Evolutionary conservation across 2,113 vertebrate genomes (phyloP), one percentile per base, ranked within the genome.

Genomic region (Phocoena phocoena): DNA sequence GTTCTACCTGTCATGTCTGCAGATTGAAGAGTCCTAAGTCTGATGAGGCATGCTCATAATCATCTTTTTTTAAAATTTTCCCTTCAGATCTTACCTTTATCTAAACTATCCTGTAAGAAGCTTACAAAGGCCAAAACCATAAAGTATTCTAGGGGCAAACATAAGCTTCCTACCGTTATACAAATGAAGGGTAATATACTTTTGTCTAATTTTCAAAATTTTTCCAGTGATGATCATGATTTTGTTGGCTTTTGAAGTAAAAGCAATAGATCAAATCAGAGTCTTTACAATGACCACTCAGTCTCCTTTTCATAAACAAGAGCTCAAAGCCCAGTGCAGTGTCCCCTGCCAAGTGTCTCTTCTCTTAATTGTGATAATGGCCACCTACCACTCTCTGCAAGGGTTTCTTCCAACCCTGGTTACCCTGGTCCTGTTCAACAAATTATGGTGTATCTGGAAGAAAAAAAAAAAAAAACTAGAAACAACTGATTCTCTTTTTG

Each of bases 231-330:
- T 70, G 15, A 74, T 76, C 36, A 65, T 58, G 11, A 83, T 65
- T 68, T 84, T 93, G 7, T 62, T 89, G n/a, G 36, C 21, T 25
- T 90, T 67, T 23, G 26, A 90, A 83, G 68, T 71, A 71, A 70
- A 97, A 65, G n/a, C 38, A 68, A 58, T 41, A 73, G 41, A 70
- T 77, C 38, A 31, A 97, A 95, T 77, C n/a, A 89, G 62, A 91
- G 55, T 79, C 55, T 58, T 90, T 55, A 25, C 41, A 87, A 26
- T 80, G 50, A 83, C 12, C 4, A 60, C 18, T 88, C 5, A 5
- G 14, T 41, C 17, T 70, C 50, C 44, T 88, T 85, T 93, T 93
- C 33, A 73, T 14, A 47, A 91, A 82, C 15, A 93, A 55, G 25
- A 79, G 8, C 20, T 97, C 63, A 73, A 62, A 38, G 26, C 36